phyloP scores from a whole-genome alignment of 2,888 invertebrate species.

The Athrips mouffetella region DNA sequence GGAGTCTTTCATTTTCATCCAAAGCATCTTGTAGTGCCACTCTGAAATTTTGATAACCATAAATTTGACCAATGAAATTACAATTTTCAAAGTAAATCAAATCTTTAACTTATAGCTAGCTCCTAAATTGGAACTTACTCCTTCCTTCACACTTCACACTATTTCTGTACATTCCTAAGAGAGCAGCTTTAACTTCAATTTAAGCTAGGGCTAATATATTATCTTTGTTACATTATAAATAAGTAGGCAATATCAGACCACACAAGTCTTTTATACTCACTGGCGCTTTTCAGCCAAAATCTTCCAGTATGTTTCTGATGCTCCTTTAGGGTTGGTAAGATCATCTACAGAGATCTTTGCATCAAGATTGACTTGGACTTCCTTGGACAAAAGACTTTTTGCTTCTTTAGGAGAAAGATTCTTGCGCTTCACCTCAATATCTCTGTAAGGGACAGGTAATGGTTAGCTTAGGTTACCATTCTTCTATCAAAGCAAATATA shows the following conservation, averaged over 20 bases:
- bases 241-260: too few species aligned
- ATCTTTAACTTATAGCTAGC: too few species aligned
- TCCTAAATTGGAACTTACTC: too few species aligned
- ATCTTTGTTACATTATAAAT: too few species aligned
- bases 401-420: slow-evolving; percentile 71
- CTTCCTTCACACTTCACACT: too few species aligned
- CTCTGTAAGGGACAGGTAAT: slow-evolving; percentile 43
- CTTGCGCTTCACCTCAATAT: slow-evolving; percentile 67
- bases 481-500: too few species aligned
- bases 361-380: slow-evolving; percentile 79
- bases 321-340: slow-evolving; percentile 82
- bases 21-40: slow-evolving; percentile 84
- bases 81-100: background rate
- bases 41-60: slow-evolving; percentile 39
- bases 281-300: slow-evolving; percentile 84
- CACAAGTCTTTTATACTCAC: slow-evolving; percentile 58
- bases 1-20: slow-evolving; percentile 82
- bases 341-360: slow-evolving; percentile 81
- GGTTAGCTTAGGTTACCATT: too few species aligned
- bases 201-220: too few species aligned
- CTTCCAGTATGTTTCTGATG: slow-evolving; percentile 88
- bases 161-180: too few species aligned
- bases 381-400: slow-evolving; percentile 79
- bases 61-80: background rate
- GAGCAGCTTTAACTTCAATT: too few species aligned